Percentiles rank a stretch among this genome's conserved stretches.
Evolutionary conservation across 2,797 vertebrate genomes (phyloP).

Genomic region (Morelia viridis): DNA sequence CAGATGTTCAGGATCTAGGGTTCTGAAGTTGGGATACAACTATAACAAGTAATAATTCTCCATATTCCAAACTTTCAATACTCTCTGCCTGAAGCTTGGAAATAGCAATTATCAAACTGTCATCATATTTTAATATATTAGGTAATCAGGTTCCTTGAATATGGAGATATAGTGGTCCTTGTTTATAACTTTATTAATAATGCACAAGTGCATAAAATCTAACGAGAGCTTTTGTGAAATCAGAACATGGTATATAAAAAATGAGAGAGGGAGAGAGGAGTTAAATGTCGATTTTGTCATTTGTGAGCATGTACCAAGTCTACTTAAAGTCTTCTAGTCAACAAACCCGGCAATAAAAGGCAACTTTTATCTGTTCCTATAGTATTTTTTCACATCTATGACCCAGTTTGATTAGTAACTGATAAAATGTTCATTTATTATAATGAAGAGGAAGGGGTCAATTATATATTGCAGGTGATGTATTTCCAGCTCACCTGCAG

Average conservation of each 20-base stretch:
- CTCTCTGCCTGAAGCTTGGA: not conserved
- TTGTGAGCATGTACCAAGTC: not conserved
- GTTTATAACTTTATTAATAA: not conserved
- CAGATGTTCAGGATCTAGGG: not conserved
- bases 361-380: not conserved
- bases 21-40: not conserved
- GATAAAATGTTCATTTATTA: not conserved
- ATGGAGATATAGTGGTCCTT: not conserved
- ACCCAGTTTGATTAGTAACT: not conserved
- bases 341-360: not conserved
- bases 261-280: not conserved
- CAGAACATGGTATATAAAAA: not conserved
- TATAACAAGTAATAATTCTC: not conserved
- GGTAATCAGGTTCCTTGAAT: not conserved
- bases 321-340: not conserved
- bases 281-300: not conserved
- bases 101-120: constrained; percentile 22
- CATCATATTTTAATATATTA: constrained; percentile 13
- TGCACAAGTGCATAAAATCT: not conserved
- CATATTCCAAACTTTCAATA: not conserved
- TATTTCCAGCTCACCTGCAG: not conserved
- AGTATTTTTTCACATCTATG: not conserved
- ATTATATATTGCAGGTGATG: not conserved
- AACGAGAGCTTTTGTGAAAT: not conserved
- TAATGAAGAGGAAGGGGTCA: not conserved